These are phyloP conservation scores for Pituophis catenifer DNA, from an alignment of 2,113 vertebrate genomes.

Conservation along the genomic window DNA sequence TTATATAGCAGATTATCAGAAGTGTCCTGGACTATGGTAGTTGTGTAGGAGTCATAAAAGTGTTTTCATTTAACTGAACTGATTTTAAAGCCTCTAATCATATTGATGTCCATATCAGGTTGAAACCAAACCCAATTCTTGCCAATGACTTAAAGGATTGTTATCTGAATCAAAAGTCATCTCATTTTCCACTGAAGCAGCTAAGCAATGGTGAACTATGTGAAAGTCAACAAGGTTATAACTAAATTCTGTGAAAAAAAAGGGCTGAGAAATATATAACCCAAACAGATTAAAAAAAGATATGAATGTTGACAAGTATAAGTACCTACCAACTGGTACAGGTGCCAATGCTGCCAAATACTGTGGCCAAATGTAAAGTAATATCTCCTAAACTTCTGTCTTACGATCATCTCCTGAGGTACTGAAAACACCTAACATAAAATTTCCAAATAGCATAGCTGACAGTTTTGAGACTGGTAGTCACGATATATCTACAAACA, in stretches of 20 bases:
- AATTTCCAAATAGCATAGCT: not conserved
- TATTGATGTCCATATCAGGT: conserved; percentile 47
- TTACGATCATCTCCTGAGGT: not conserved
- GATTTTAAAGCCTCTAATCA: conserved; percentile 56
- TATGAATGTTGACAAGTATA: not conserved
- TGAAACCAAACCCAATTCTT: conserved; percentile 43
- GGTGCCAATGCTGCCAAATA: not conserved
- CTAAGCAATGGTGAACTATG: conserved; percentile 43
- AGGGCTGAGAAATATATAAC: not conserved
- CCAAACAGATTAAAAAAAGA: not conserved
- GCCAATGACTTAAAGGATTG: conserved; percentile 46
- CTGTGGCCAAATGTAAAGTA: not conserved
- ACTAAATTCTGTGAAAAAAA: not conserved
- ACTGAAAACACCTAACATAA: not conserved
- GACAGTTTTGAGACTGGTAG: not conserved
- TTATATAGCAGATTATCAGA: conserved; percentile 60
- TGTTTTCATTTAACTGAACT: conserved; percentile 59
- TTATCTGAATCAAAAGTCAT: conserved; percentile 44
- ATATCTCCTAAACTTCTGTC: not conserved
- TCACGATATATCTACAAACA: not conserved
- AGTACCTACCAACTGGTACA: not conserved
- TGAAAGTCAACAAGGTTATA: conserved; percentile 19
- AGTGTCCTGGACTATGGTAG: conserved; percentile 65
- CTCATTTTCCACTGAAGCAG: conserved; percentile 36
- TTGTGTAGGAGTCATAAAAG: conserved; percentile 51